These are phyloP conservation scores for Takifugu ocellatus DNA, from an alignment of 2,797 vertebrate species.

Conservation along the genomic window DNA sequence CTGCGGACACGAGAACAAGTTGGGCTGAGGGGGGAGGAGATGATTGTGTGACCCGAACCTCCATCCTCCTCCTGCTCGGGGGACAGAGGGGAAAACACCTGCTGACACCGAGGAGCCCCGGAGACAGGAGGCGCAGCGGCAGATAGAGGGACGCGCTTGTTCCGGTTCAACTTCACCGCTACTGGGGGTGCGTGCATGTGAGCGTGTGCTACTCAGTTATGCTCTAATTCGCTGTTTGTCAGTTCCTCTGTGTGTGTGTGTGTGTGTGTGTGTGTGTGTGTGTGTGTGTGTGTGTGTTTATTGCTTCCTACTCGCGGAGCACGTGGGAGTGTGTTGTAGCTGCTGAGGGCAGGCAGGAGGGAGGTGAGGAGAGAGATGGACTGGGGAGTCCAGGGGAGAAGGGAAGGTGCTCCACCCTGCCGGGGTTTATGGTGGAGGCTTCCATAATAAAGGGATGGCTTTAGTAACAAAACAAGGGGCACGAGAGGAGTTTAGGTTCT, in stretches of 20 bases:
- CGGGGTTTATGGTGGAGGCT: neutral
- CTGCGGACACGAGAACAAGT: constrained; percentile 23
- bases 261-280: constrained; percentile 20
- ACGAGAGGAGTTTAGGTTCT: no score
- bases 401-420: constrained; percentile 26
- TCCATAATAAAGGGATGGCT: no score
- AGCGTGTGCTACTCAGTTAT: constrained; percentile 32
- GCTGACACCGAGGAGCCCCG: constrained; percentile 43
- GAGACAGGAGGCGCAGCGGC: constrained; percentile 33
- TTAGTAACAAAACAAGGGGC: no score
- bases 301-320: constrained; percentile 44
- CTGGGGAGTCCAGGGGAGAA: neutral
- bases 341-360: constrained; percentile 39
- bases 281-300: constrained; percentile 22
- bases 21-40: constrained; percentile 9
- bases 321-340: constrained; percentile 57
- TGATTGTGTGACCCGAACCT: constrained; percentile 18
- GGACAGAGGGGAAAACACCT: constrained; percentile 47
- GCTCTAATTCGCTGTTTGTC: constrained; percentile 53
- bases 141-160: constrained; percentile 44
- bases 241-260: constrained; percentile 21
- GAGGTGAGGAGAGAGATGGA: neutral
- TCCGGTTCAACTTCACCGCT: no score
- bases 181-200: constrained; percentile 4
- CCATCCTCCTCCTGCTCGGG: constrained; percentile 10